A percentile compares a stretch with the other conserved stretches of the same genome.
These are phyloP conservation scores for Asbolus verrucosus DNA, from an alignment of 1,140 invertebrate genomes.

Conservation along the genomic window DNA sequence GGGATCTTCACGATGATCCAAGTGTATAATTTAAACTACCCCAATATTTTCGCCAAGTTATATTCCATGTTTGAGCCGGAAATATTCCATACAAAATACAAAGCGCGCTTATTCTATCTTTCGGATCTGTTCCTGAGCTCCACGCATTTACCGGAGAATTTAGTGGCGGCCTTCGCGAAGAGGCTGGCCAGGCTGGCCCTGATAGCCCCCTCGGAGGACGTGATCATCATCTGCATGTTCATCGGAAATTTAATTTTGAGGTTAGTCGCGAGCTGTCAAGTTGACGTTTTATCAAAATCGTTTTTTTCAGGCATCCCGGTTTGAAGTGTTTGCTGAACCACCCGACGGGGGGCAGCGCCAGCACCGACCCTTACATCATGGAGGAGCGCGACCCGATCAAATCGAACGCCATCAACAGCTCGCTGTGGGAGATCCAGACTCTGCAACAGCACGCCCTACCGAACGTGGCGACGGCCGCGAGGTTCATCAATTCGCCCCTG, in stretches of 20 bases:
- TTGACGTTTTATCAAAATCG: neutral
- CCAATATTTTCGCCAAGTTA: constrained; percentile 93
- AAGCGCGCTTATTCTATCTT: constrained; percentile 86
- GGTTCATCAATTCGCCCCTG: constrained; percentile 75
- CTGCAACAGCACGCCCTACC: constrained; percentile 83
- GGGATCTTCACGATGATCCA: constrained; percentile 92
- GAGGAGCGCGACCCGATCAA: constrained; percentile 83
- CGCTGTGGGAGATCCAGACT: constrained; percentile 90
- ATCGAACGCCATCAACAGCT: constrained; percentile 86
- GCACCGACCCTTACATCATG: constrained; percentile 84
- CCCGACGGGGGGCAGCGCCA: constrained; percentile 67
- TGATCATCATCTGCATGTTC: constrained; percentile 83
- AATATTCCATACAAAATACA: constrained; percentile 92
- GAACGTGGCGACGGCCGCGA: constrained; percentile 75
- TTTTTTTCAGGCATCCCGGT: constrained; percentile 75
- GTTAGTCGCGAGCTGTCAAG: constrained; percentile 48
- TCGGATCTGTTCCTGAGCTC: constrained; percentile 93
- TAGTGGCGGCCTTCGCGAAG: constrained; percentile 95
- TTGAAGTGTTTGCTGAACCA: constrained; percentile 82
- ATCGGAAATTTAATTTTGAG: constrained; percentile 89
- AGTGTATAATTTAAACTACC: constrained; percentile 94
- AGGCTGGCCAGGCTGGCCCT: constrained; percentile 85
- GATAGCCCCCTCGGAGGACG: constrained; percentile 83
- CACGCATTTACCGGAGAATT: constrained; percentile 90
- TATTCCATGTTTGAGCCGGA: constrained; percentile 93